Percentiles rank a stretch among this genome's conserved stretches.
phyloP scores from a whole-genome alignment of 2,797 vertebrate genomes.

The Danio aesculapii region DNA sequence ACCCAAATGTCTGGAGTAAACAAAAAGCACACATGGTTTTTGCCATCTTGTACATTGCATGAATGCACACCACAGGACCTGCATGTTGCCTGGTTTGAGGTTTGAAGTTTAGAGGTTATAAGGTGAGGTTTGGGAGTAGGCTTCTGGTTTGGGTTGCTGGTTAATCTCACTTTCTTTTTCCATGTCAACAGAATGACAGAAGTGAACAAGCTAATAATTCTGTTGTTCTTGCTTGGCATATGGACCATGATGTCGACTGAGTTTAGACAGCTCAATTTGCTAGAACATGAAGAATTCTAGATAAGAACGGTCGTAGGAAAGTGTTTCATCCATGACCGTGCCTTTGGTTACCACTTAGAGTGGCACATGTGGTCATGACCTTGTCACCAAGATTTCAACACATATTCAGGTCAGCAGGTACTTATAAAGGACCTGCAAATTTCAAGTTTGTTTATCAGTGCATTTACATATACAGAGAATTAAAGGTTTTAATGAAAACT shows the following conservation, averaged over 20 bases:
- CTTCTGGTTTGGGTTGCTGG: conserved; percentile 61
- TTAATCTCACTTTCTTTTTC: conserved; percentile 46
- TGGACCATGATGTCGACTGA: background rate
- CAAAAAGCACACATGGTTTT: background rate
- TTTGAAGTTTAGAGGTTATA: conserved; percentile 54
- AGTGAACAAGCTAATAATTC: conserved; percentile 19
- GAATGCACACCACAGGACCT: conserved; percentile 28
- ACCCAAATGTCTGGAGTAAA: conserved; percentile 1
- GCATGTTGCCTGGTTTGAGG: conserved; percentile 21
- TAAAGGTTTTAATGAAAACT: background rate
- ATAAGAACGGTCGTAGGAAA: background rate
- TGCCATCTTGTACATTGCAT: background rate
- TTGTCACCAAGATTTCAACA: conserved; percentile 9
- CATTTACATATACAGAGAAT: background rate
- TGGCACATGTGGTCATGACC: conserved; percentile 13
- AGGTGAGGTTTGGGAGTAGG: conserved; percentile 47
- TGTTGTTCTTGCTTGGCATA: background rate
- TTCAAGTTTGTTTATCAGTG: conserved; percentile 4
- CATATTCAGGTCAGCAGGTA: background rate
- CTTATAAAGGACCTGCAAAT: background rate
- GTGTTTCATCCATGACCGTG: background rate
- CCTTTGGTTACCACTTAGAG: background rate
- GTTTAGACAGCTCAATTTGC: background rate
- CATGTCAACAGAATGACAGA: conserved; percentile 19
- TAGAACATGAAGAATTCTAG: conserved; percentile 21